Conservation (phyloP, 2,888 invertebrate species). For the Desoria tigrina region DNA sequence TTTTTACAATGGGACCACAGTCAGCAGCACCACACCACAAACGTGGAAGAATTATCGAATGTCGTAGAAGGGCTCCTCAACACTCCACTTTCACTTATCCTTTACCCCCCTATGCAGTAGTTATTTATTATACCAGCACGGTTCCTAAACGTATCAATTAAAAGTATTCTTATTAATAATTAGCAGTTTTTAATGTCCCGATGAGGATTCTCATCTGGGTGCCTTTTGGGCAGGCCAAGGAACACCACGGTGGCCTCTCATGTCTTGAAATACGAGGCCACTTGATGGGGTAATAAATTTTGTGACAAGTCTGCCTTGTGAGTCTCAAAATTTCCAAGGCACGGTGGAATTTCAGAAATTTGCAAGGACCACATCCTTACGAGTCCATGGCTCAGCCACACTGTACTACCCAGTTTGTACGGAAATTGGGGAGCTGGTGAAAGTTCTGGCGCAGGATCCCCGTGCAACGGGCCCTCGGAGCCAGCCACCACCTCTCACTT, state of each 20-base stretch:
- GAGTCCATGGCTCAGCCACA: slow-evolving; percentile 53
- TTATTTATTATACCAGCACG: too few species aligned
- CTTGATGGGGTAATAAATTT: not conserved
- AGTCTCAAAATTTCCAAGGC: slow-evolving; percentile 40
- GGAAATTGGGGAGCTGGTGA: slow-evolving; percentile 11
- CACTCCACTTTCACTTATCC: too few species aligned
- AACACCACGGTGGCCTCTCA: slow-evolving; percentile 1
- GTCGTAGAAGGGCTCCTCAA: not conserved
- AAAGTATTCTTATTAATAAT: too few species aligned
- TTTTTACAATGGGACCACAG: slow-evolving; percentile 2
- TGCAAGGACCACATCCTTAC: slow-evolving; percentile 53
- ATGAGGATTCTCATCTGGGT: not conserved
- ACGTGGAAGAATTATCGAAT: slow-evolving; percentile 9
- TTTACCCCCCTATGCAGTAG: too few species aligned
- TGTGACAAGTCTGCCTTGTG: not conserved
- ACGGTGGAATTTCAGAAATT: slow-evolving; percentile 44
- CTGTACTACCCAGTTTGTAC: slow-evolving; percentile 32
- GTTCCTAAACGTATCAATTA: too few species aligned
- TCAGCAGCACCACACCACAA: slow-evolving; percentile 16
- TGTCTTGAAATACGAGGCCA: slow-evolving; percentile 5
- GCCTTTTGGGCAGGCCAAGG: slow-evolving; percentile 23
- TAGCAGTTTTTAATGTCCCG: too few species aligned
- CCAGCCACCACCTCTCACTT: slow-evolving; percentile 10
- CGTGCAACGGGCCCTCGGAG: slow-evolving; percentile 13
- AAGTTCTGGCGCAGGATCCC: slow-evolving; percentile 40